Conservation (phyloP, 2,113 vertebrate genomes). For the Prinia subflava region DNA sequence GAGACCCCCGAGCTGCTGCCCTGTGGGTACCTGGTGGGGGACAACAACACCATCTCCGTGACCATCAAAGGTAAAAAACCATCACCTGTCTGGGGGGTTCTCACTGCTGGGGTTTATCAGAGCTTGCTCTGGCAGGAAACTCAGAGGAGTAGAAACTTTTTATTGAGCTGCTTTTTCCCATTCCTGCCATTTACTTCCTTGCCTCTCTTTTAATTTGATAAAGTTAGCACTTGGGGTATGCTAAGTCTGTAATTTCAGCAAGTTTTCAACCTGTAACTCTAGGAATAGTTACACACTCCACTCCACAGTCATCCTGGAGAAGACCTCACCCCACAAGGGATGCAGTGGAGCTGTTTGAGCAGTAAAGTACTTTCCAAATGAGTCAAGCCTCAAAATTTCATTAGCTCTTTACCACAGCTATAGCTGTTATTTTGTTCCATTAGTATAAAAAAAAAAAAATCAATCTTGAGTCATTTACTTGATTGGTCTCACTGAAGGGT, state of each 20-base stretch:
- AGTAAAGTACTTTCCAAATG: background rate
- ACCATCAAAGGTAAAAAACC: slow-evolving; percentile 83
- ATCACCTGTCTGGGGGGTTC: background rate
- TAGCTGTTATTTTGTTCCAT: background rate
- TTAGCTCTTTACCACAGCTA: background rate
- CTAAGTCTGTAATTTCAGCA: background rate
- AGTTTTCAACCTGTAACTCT: background rate
- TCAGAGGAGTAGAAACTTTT: background rate
- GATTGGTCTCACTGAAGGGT: background rate
- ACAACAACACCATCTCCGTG: slow-evolving; percentile 93
- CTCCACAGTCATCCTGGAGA: background rate
- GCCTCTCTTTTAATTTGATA: background rate
- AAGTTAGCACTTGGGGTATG: background rate
- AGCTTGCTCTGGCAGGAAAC: background rate
- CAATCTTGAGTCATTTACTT: background rate
- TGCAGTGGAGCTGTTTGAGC: background rate
- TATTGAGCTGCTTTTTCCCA: background rate
- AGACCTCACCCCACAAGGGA: background rate
- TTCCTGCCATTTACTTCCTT: background rate
- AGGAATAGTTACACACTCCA: background rate
- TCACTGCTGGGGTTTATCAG: background rate
- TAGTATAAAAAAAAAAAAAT: background rate
- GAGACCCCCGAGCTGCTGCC: slow-evolving; percentile 91
- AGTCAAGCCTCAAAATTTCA: background rate
- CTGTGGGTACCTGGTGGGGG: slow-evolving; percentile 95